A percentile compares a stretch with the other conserved stretches of the same genome.
Conservation (phyloP, 2,113 vertebrate genomes). For the Motacilla tschutschensis region DNA sequence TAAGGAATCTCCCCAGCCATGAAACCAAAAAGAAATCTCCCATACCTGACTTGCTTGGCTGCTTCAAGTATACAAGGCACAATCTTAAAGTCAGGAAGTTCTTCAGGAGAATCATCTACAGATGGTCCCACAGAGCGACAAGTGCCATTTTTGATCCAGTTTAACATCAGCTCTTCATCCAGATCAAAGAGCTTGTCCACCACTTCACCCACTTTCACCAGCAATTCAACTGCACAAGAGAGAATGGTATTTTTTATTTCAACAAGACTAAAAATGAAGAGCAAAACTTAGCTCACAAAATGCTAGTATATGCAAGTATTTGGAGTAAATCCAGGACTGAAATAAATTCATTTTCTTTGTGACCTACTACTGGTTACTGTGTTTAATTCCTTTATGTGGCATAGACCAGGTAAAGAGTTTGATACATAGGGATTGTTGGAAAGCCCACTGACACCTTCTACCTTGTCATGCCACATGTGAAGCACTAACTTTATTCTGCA, state of each 20-base stretch:
- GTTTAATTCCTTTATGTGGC: not conserved
- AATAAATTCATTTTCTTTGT: not conserved
- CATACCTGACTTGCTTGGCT: slow-evolving; percentile 89
- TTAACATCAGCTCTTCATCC: slow-evolving; percentile 92
- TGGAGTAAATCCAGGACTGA: not conserved
- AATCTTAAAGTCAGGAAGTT: slow-evolving; percentile 70
- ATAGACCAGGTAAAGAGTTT: not conserved
- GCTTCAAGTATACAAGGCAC: slow-evolving; percentile 88
- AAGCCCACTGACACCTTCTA: not conserved
- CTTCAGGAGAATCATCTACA: slow-evolving; percentile 65
- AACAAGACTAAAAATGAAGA: not conserved
- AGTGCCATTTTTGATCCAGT: slow-evolving; percentile 79
- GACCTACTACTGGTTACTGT: not conserved
- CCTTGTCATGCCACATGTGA: not conserved
- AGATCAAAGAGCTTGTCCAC: slow-evolving; percentile 95
- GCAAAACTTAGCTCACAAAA: not conserved
- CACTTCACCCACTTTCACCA: slow-evolving; percentile 92
- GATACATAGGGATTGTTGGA: not conserved
- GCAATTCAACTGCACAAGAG: slow-evolving; percentile 81
- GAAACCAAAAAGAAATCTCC: not conserved
- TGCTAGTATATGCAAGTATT: not conserved
- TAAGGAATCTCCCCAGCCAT: not conserved
- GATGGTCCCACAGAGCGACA: slow-evolving; percentile 12
- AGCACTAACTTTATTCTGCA: not conserved
- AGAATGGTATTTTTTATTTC: not conserved